Evolutionary conservation across 2,113 vertebrate species (phyloP), one percentile per base, ranked within the genome.

Genomic region (Bungarus multicinctus): DNA sequence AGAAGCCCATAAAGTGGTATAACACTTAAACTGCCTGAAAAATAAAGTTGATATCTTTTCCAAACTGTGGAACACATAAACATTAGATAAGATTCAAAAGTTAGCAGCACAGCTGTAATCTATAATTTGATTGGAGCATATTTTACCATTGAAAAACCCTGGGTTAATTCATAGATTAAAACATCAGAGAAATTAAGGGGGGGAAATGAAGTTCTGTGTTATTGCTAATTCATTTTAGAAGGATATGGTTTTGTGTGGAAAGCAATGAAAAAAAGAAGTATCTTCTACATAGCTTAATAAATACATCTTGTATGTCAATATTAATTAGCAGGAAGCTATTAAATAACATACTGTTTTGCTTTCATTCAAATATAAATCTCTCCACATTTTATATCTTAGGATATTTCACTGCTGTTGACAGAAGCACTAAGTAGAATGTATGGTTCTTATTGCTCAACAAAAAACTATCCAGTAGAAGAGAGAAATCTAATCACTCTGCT

Each of bases 351-450:
- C 64, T 18, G 10, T 87, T 94, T 96, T 95, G 91, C 92, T 97
- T 96, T 95, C 94, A 96, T 96, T 95, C 96, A 95, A 96, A 96
- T 95, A 94, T 96, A 96, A 96, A 96, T 96, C 93, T 57, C 54
- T 52, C 88, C 64, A n/a, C 57, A 96, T 93, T 94, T 93, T 95
- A 88, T 39, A 89, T 87, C 54, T 94, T 94, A 91, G 94, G 53
- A 89, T 92, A 90, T 94, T 57, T 95, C 90, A 92, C 92, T 91
- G 91, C 87, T 95, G 93, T 93, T 95, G 93, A 96, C 94, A 96
- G 95, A 95, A 95, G 94, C 90, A 94, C 91, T 94, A 95, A 95
- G 81, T 94, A 92, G 93, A 91, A 85, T 93, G 94, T 90, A 5
- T 85, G 94, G 53, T 54, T 30, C 93, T 87, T n/a, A 58, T 89